A percentile compares a stretch with the other conserved stretches of the same genome.
These are phyloP conservation scores for Uropetala carovei DNA, from an alignment of 2,888 invertebrate genomes.

Conservation along the genomic window DNA sequence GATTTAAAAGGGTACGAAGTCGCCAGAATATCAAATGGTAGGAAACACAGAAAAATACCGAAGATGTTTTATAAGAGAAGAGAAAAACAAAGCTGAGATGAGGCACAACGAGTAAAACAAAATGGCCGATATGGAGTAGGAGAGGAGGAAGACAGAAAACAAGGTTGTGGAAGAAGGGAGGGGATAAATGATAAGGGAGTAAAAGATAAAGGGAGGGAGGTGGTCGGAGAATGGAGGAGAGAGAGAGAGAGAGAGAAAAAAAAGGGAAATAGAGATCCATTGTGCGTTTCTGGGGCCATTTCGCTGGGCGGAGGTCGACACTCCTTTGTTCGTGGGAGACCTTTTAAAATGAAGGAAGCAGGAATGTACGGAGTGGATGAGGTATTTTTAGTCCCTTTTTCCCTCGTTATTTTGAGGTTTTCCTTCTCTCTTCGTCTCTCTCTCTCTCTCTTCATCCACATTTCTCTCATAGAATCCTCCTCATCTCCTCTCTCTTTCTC, in stretches of 20 bases:
- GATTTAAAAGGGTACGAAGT: too few species aligned
- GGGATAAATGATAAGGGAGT: background rate
- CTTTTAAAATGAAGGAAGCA: background rate
- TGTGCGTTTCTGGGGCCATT: background rate
- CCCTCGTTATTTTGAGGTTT: constrained; percentile 17
- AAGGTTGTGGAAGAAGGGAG: background rate
- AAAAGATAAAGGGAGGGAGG: background rate
- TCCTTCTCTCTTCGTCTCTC: background rate
- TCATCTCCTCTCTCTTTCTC: background rate
- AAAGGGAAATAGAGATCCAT: background rate
- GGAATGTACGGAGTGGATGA: background rate
- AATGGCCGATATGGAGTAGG: background rate
- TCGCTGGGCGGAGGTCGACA: background rate
- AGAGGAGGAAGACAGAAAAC: background rate
- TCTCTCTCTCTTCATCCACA: background rate
- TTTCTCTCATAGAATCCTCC: too few species aligned
- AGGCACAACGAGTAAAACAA: background rate
- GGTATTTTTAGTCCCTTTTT: background rate
- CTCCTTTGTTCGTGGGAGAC: constrained; percentile 7
- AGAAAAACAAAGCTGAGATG: background rate
- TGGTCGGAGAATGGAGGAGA: background rate
- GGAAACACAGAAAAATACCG: too few species aligned
- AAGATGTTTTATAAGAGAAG: background rate
- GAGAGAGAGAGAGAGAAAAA: background rate
- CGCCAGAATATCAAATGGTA: too few species aligned